Conservation (phyloP, 1,140 invertebrate species). For the Drosophila sturtevanti region DNA sequence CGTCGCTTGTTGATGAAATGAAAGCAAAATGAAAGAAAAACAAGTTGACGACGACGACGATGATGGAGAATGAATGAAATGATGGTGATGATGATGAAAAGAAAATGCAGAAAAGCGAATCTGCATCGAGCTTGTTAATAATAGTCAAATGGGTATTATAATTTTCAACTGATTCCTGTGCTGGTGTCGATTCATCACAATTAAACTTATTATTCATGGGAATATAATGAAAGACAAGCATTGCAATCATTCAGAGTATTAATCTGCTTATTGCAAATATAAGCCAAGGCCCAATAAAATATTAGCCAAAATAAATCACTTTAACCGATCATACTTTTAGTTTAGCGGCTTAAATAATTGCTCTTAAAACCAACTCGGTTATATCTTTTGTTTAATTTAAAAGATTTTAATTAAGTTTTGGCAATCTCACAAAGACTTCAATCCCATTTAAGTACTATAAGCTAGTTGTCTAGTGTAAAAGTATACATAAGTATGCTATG, state of each 20-base stretch:
- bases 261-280: not conserved
- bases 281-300: not conserved
- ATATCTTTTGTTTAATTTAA: too few relatives aligned
- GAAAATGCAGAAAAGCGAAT: not conserved
- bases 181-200: not conserved
- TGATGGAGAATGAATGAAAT: not conserved
- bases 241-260: not conserved
- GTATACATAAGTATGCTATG: too few relatives aligned
- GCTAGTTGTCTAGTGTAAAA: too few relatives aligned
- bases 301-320: too few relatives aligned
- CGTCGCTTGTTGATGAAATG: slow-evolving; percentile 72
- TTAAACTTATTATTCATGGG: not conserved
- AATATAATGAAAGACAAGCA: not conserved
- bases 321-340: too few relatives aligned
- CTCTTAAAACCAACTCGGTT: too few relatives aligned
- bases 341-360: too few relatives aligned
- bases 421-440: too few relatives aligned
- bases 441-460: too few relatives aligned
- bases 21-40: slow-evolving; percentile 46
- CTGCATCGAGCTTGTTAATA: not conserved
- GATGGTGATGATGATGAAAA: not conserved
- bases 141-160: not conserved
- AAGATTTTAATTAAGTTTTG: too few relatives aligned
- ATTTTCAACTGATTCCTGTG: not conserved
- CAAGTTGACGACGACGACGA: slow-evolving; percentile 22